phyloP scores from a whole-genome alignment of 2,797 vertebrate genomes.

The Liparis tanakae region DNA sequence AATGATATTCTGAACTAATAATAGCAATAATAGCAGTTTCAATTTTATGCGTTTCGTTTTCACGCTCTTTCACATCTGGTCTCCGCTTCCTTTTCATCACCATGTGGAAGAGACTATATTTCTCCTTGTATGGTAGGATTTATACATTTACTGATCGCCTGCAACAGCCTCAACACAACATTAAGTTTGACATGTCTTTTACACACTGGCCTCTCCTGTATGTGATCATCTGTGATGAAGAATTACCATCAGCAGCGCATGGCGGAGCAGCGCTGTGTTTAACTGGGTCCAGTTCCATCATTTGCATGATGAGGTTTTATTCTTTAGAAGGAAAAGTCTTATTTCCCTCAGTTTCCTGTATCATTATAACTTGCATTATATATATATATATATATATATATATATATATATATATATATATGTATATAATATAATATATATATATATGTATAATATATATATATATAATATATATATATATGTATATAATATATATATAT shows the following conservation, averaged over 20 bases:
- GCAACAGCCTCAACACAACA: constrained; percentile 39
- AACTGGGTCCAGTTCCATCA: not conserved
- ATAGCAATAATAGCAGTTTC: constrained; percentile 11
- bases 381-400: not conserved
- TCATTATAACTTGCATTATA: not conserved
- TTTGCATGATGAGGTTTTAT: not conserved
- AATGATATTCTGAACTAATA: constrained; percentile 47
- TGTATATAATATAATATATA: too few species aligned
- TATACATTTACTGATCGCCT: constrained; percentile 1
- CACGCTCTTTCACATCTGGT: constrained; percentile 28
- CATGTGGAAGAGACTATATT: constrained; percentile 29
- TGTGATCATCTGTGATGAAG: constrained; percentile 6
- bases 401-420: too few species aligned
- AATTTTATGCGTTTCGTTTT: constrained; percentile 37
- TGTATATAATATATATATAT: too few species aligned
- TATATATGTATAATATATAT: not conserved
- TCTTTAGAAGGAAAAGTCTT: not conserved
- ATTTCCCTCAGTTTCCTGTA: not conserved
- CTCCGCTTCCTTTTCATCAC: constrained; percentile 27
- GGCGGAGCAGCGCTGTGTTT: not conserved
- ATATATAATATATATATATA: not conserved
- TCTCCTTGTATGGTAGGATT: constrained; percentile 31
- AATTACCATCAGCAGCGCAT: constrained; percentile 3
- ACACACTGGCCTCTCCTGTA: constrained; percentile 15
- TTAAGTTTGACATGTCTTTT: constrained; percentile 37